Evolutionary conservation across 2,888 invertebrate species (phyloP).

Genomic region (Agriopis aurantiaria): DNA sequence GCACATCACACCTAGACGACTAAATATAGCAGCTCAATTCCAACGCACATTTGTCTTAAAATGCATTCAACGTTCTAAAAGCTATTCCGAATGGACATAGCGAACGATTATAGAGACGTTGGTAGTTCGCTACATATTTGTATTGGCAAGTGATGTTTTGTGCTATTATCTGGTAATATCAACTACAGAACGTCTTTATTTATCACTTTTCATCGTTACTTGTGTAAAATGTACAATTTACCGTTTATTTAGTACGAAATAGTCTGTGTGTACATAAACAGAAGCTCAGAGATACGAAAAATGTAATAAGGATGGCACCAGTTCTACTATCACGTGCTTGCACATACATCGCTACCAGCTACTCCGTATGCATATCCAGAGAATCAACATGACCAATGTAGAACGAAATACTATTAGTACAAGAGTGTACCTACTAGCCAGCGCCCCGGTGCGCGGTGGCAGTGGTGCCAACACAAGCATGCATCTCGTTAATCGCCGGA

Average conservation of each 20-base stretch:
- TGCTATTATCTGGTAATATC: not conserved
- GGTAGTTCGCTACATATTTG: constrained; percentile 15
- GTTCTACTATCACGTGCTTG: not conserved
- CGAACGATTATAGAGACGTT: constrained; percentile 20
- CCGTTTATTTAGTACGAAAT: too few species aligned
- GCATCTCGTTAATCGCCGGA: constrained; percentile 39
- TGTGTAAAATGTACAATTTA: too few species aligned
- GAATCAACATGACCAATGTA: not conserved
- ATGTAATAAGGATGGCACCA: not conserved
- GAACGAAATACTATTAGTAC: constrained; percentile 33
- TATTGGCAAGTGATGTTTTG: constrained; percentile 8
- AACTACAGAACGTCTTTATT: not conserved
- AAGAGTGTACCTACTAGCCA: not conserved
- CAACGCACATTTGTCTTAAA: constrained; percentile 42
- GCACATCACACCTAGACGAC: constrained; percentile 50
- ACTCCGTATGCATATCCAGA: not conserved
- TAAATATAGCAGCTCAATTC: constrained; percentile 51
- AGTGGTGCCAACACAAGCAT: constrained; percentile 37
- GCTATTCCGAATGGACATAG: constrained; percentile 26
- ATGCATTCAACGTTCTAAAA: constrained; percentile 41
- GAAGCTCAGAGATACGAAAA: not conserved
- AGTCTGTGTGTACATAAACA: not conserved
- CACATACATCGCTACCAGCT: not conserved
- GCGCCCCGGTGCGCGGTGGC: not conserved
- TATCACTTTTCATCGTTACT: too few species aligned